phyloP scores from a whole-genome alignment of 2,113 vertebrate genomes.

The Puffinus mauretanicus region DNA sequence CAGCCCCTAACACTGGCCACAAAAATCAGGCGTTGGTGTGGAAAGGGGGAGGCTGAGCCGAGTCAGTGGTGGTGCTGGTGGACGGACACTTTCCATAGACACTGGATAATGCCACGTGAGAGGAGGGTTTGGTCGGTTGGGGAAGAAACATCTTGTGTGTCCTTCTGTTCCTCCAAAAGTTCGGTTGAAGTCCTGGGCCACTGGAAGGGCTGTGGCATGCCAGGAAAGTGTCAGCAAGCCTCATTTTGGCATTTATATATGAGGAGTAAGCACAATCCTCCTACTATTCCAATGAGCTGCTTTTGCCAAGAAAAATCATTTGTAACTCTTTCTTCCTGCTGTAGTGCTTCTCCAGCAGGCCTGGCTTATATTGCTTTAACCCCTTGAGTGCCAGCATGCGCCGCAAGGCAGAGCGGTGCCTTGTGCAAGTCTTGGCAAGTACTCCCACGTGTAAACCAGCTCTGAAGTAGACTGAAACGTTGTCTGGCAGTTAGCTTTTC shows the following conservation, averaged over 20 bases:
- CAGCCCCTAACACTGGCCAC: background rate
- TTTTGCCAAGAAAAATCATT: constrained; percentile 77
- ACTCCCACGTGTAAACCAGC: constrained; percentile 16
- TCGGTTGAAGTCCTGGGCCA: background rate
- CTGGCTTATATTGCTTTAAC: constrained; percentile 53
- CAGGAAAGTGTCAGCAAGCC: constrained; percentile 68
- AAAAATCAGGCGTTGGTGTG: background rate
- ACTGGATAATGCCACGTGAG: background rate
- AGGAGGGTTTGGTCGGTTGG: background rate
- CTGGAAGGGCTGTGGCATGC: constrained; percentile 27
- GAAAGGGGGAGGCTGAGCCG: background rate
- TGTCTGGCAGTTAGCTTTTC: constrained; percentile 62
- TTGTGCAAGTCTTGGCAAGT: constrained; percentile 48
- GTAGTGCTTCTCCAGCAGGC: constrained; percentile 52
- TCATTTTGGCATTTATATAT: constrained; percentile 65
- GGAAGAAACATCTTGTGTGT: background rate
- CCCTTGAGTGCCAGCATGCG: constrained; percentile 19
- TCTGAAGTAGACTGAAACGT: constrained; percentile 20
- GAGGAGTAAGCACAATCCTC: constrained; percentile 70
- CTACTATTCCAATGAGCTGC: constrained; percentile 60
- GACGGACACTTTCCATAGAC: background rate
- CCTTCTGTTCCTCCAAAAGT: constrained; percentile 24
- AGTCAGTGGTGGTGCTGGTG: rapidly evolving
- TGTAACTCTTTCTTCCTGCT: constrained; percentile 69
- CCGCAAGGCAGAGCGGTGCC: constrained; percentile 3